Base-by-base conservation (phyloP, 2,113 vertebrate genomes). In the Mungos mungo region DNA sequence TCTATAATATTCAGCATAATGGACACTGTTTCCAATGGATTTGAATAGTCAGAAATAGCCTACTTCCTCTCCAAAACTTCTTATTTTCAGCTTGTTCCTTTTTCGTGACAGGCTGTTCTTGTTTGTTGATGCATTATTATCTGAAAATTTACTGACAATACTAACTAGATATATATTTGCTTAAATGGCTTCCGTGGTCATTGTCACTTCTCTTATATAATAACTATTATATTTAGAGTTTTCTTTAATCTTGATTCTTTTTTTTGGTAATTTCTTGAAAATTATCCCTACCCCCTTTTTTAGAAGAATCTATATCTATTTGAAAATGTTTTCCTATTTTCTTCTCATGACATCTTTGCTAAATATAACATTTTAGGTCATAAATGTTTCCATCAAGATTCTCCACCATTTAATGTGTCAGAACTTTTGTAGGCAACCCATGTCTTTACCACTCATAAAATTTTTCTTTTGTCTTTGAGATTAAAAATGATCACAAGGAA, bases 11-110 rank as follows among this genome's bases (percentile, higher is more conserved):
- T 96, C 47, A 94, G 9, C 29, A 27, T 52, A 4, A 52, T 76
- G 54, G 88, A 63, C 54, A 74, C 33, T 74, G 50, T 35, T 95
- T 71, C 57, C 57, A 89, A 7, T 81, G 33, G 41, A 66, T 88
- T 76, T 95, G 54, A 96, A 38, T 47, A 77, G 80, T 77, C 66
- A 88, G 31, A 85, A 88, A 81, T 41, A 66, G 25, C 29, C 11
- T 71, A 45, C 76, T 95, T 84, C 89, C 33, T 41, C 38, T 65
- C 7, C 35, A 16, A 80, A 96, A 52, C 35, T 63, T 86, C n/a
- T 83, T 54, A 84, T 88, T 93, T 97, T 95, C 19, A 85, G 3
- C 23, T 71, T 74, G 45, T 85, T 85, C 54, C 27, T 94, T 93
- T 76, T 38, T 96, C 21, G 7, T 72, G 60, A 84, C 66, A 47